A percentile compares a stretch with the other conserved stretches of the same genome.
phyloP scores from a whole-genome alignment of 2,888 invertebrate genomes.

The Eristalinus aeneus region DNA sequence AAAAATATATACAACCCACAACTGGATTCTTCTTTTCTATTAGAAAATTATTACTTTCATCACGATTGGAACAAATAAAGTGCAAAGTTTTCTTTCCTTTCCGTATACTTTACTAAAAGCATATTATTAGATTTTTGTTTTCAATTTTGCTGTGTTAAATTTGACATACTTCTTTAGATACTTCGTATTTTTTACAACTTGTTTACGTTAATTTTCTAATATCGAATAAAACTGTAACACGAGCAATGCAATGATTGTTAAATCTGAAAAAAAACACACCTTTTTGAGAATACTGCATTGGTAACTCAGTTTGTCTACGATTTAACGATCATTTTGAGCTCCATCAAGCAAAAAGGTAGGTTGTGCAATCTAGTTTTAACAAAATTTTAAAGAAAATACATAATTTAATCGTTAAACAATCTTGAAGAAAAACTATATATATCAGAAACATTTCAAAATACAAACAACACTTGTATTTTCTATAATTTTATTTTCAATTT shows the following conservation, averaged over 20 bases:
- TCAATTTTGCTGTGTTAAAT: conserved; percentile 43
- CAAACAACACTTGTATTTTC: background rate
- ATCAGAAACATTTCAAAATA: conserved; percentile 27
- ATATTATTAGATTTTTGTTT: conserved; percentile 35
- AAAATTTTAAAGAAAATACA: conserved; percentile 39
- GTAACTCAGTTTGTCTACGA: background rate
- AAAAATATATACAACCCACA: no score
- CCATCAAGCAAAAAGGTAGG: conserved; percentile 69
- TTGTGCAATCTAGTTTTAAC: conserved; percentile 35
- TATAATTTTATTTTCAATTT: conserved; percentile 1
- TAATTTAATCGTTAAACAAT: conserved; percentile 28
- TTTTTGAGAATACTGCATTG: background rate
- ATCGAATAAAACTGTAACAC: conserved; percentile 34
- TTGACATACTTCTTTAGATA: conserved; percentile 39
- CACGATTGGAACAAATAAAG: background rate
- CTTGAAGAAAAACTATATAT: background rate
- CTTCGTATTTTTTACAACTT: conserved; percentile 26
- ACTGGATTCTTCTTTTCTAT: background rate
- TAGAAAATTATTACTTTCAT: background rate
- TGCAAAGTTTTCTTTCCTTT: background rate
- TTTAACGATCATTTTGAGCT: conserved; percentile 64
- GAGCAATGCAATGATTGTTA: conserved; percentile 62
- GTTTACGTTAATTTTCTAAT: conserved; percentile 41
- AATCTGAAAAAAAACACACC: background rate
- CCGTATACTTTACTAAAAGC: background rate